Conservation (phyloP, 2,113 vertebrate genomes). For the Clarias magur region DNA sequence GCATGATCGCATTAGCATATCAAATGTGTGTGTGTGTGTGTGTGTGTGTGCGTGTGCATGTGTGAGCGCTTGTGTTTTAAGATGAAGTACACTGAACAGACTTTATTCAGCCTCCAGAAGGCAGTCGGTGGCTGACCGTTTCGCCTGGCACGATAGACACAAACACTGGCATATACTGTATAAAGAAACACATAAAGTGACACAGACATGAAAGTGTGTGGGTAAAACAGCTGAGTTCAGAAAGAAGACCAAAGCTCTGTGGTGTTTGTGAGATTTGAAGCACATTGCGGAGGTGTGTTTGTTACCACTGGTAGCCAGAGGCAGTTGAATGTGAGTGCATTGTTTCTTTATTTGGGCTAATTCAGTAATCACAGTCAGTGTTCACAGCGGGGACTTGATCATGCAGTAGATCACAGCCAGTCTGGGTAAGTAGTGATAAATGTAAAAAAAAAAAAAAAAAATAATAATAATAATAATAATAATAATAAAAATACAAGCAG, state of each 20-base stretch:
- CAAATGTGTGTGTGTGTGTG: background rate
- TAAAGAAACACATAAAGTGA: background rate
- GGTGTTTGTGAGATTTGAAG: background rate
- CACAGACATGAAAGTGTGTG: slow-evolving; percentile 11
- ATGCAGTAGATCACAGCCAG: background rate
- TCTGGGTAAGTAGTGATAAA: background rate
- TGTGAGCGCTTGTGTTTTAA: background rate
- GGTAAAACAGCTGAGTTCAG: slow-evolving; percentile 14
- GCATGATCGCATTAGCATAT: slow-evolving; percentile 15
- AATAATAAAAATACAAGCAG: background rate
- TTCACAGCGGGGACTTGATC: background rate
- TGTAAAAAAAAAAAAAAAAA: background rate
- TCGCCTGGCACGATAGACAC: background rate
- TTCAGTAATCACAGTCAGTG: background rate
- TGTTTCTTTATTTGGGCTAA: slow-evolving; percentile 4
- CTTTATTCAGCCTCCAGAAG: slow-evolving; percentile 6
- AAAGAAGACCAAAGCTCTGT: background rate
- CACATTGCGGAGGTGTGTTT: background rate
- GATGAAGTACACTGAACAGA: slow-evolving; percentile 5
- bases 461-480: no score
- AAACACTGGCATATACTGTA: background rate
- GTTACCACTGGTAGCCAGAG: slow-evolving; percentile 1
- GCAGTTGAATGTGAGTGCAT: background rate
- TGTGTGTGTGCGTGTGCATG: slow-evolving; percentile 2
- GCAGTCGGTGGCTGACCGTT: background rate